These are phyloP conservation scores for Terrapene triunguis DNA, from an alignment of 2,113 vertebrate species.

Conservation along the genomic window DNA sequence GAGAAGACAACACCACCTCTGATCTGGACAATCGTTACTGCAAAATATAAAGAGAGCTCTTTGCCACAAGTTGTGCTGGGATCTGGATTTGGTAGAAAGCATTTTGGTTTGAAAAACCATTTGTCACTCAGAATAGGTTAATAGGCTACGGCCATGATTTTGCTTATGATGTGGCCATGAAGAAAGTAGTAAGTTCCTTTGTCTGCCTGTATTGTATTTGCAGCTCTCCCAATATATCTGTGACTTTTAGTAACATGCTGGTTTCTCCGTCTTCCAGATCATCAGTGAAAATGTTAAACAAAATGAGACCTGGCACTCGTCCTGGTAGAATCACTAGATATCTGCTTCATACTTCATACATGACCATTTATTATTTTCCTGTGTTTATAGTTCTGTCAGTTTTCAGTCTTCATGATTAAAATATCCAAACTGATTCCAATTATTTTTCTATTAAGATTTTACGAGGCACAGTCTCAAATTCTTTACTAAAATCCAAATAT, in stretches of 20 bases:
- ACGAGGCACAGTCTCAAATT: not conserved
- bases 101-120: not conserved
- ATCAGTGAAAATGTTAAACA: not conserved
- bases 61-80: not conserved
- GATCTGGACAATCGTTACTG: not conserved
- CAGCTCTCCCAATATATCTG: not conserved
- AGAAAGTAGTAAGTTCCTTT: not conserved
- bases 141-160: not conserved
- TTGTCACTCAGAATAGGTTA: not conserved
- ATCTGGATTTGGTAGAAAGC: not conserved
- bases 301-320: not conserved
- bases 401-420: not conserved
- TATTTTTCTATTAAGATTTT: not conserved
- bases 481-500: not conserved
- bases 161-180: not conserved
- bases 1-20: not conserved
- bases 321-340: not conserved
- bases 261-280: not conserved
- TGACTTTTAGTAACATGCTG: not conserved
- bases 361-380: not conserved
- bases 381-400: not conserved
- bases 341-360: not conserved
- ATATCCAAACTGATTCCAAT: not conserved
- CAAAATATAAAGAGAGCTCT: not conserved
- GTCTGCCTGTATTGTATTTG: not conserved